Evolutionary conservation across 2,797 vertebrate genomes (phyloP).

Genomic region (Potorous gilbertii): DNA sequence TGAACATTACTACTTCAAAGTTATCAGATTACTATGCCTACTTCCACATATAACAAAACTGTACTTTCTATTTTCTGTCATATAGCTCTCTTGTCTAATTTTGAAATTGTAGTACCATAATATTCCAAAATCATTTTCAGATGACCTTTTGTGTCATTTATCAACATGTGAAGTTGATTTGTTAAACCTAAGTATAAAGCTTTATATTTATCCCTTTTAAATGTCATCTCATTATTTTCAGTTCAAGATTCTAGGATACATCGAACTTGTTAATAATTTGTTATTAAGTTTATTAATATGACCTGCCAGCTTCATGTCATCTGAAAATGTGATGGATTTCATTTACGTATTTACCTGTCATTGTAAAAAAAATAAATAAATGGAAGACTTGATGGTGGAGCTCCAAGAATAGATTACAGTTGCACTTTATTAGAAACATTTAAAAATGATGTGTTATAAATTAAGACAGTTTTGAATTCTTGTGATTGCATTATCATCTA

Average conservation of each 20-base stretch:
- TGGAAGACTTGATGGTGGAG: too few relatives aligned
- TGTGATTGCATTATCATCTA: not conserved
- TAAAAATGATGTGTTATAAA: not conserved
- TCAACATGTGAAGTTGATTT: not conserved
- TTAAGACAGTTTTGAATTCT: not conserved
- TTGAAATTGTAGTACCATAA: not conserved
- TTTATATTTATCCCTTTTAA: not conserved
- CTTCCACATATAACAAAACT: not conserved
- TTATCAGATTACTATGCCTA: not conserved
- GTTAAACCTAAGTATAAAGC: not conserved
- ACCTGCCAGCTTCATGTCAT: not conserved
- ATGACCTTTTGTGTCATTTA: not conserved
- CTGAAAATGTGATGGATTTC: not conserved
- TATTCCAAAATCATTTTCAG: not conserved
- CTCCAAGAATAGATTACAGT: not conserved
- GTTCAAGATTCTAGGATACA: not conserved
- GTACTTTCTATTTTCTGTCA: not conserved
- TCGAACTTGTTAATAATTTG: not conserved
- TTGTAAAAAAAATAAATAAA: not conserved
- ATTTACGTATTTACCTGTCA: not conserved
- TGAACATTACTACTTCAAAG: not conserved
- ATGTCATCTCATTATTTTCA: not conserved
- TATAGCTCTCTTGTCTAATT: not conserved
- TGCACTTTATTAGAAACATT: not conserved
- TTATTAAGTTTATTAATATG: not conserved